Conservation (phyloP, 1,140 invertebrate species). For the Elysia chlorotica region DNA sequence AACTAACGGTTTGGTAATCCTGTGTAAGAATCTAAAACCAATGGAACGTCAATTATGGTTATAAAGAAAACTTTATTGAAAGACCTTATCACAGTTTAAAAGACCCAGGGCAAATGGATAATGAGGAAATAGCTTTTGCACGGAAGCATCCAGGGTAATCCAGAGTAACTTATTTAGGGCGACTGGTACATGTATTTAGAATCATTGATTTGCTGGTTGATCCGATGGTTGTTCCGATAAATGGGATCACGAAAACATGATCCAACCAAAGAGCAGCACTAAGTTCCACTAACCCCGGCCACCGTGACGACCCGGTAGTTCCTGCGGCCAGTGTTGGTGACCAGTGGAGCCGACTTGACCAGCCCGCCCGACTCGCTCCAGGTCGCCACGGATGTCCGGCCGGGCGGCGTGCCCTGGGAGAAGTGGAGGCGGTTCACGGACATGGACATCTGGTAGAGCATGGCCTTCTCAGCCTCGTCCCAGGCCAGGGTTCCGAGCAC, state of each 20-base stretch:
- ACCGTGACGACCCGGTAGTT: conserved; percentile 82
- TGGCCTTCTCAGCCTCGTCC: conserved; percentile 6
- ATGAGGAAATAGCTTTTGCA: background rate
- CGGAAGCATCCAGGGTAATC: no score
- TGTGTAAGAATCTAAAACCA: no score
- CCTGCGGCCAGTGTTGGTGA: conserved; percentile 71
- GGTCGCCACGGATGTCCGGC: conserved; percentile 67
- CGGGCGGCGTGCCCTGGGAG: conserved; percentile 65
- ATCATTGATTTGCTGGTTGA: no score
- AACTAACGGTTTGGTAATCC: no score
- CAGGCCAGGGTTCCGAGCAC: conserved; percentile 35
- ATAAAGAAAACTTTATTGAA: no score
- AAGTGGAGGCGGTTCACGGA: conserved; percentile 27
- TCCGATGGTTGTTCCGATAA: no score
- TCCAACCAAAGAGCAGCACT: no score
- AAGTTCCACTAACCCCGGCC: conserved; percentile 67
- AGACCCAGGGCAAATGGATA: background rate
- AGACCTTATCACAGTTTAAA: no score
- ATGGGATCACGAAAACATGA: no score
- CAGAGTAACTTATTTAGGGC: no score
- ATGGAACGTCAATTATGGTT: no score
- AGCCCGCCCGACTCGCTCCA: conserved; percentile 67
- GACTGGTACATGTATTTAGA: no score
- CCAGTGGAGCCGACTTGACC: conserved; percentile 73
- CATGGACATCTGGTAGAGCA: conserved; percentile 32